phyloP scores from a whole-genome alignment of 1,140 invertebrate species.

The Drosophila gunungcola region DNA sequence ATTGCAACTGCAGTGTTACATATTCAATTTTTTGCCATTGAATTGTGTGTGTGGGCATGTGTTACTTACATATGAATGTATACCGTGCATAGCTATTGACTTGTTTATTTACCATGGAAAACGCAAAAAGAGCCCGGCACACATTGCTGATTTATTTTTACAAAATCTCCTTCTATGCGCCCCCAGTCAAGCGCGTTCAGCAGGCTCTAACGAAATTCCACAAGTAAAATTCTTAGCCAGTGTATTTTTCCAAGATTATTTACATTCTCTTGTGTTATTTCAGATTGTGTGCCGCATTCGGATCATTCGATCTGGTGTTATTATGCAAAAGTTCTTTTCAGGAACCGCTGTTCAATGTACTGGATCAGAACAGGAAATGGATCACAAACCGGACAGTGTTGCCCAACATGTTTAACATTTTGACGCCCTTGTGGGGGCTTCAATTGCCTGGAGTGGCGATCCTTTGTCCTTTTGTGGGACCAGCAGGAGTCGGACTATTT shows the following conservation, averaged over 20 bases:
- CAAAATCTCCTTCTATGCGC: slow-evolving; percentile 2
- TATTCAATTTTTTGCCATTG: slow-evolving; percentile 11
- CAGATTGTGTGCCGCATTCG: slow-evolving; percentile 1
- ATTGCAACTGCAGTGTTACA: slow-evolving; percentile 24
- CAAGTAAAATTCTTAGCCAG: slow-evolving; percentile 1
- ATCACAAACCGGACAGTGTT: too few relatives aligned
- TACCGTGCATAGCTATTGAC: slow-evolving; percentile 7
- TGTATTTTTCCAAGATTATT: slow-evolving; percentile 30
- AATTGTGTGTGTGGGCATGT: too few relatives aligned
- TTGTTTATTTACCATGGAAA: slow-evolving; percentile 32
- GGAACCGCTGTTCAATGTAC: too few relatives aligned
- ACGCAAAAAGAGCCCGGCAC: slow-evolving; percentile 25
- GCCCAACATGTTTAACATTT: too few relatives aligned
- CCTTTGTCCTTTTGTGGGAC: too few relatives aligned
- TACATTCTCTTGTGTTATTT: slow-evolving; percentile 18
- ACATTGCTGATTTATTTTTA: slow-evolving; percentile 30
- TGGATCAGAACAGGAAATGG: too few relatives aligned
- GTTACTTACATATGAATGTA: too few relatives aligned
- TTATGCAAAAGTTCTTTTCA: too few relatives aligned
- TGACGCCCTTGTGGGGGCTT: too few relatives aligned
- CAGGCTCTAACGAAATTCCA: slow-evolving; percentile 14
- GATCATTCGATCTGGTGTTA: neutral
- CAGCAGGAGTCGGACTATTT: too few relatives aligned
- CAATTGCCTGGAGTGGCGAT: too few relatives aligned
- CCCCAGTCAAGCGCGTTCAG: slow-evolving; percentile 37